Percentiles rank a stretch among this genome's conserved stretches.
Evolutionary conservation across 2,113 vertebrate genomes (phyloP).

Genomic region (Pseudopipra pipra): DNA sequence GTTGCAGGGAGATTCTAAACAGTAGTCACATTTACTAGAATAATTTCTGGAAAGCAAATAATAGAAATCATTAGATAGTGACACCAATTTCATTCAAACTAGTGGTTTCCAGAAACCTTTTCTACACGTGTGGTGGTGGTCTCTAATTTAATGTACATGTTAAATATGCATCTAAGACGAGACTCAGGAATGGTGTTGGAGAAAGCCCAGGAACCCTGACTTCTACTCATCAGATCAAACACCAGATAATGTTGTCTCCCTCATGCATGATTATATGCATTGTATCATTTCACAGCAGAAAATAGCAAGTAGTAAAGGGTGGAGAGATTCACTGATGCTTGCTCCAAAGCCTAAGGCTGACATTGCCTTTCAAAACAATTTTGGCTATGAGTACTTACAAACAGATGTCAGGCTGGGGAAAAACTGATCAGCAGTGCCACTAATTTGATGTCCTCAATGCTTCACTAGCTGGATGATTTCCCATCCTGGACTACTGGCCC

Average conservation of each 20-base stretch:
- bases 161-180: neutral
- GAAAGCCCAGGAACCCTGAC: neutral
- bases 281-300: constrained; percentile 5
- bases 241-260: neutral
- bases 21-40: neutral
- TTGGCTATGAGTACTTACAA: neutral
- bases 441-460: constrained; percentile 39
- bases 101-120: neutral
- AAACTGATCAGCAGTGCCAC: neutral
- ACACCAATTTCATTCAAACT: neutral
- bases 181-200: neutral
- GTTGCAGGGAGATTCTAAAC: neutral
- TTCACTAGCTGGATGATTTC: constrained; percentile 49
- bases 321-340: neutral
- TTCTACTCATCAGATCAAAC: neutral
- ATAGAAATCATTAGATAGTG: neutral
- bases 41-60: neutral
- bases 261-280: neutral
- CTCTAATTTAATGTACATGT: neutral
- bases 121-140: neutral
- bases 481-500: constrained; percentile 29
- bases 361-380: constrained; percentile 25
- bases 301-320: neutral
- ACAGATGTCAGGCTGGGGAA: constrained; percentile 25
- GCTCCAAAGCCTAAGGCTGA: constrained; percentile 19